Evolutionary conservation across 2,797 vertebrate species (phyloP).

Genomic region (Cephalopachus bancanus): DNA sequence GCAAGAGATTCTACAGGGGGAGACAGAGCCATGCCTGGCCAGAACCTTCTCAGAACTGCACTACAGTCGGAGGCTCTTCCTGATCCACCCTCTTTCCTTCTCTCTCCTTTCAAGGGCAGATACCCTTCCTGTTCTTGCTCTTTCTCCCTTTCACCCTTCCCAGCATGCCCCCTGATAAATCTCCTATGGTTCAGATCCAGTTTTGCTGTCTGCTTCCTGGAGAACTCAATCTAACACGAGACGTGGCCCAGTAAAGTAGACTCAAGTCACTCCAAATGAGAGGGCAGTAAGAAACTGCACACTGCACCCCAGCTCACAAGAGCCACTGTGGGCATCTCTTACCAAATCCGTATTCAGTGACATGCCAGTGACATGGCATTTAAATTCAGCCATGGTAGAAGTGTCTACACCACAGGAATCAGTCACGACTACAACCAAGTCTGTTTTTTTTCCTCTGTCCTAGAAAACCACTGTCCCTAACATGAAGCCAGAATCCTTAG

Average conservation of each 20-base stretch:
- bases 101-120: neutral
- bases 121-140: rapidly evolving
- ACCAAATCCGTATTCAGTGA: rapidly evolving
- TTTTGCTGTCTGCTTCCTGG: neutral
- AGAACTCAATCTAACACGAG: neutral
- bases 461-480: too few species aligned
- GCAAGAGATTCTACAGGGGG: too few species aligned
- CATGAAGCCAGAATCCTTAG: neutral
- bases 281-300: rapidly evolving
- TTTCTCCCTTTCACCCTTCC: neutral
- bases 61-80: rapidly evolving
- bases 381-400: rapidly evolving
- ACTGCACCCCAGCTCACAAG: rapidly evolving
- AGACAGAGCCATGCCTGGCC: neutral
- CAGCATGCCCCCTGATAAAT: rapidly evolving
- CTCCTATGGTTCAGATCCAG: rapidly evolving
- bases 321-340: rapidly evolving
- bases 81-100: too few species aligned
- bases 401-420: neutral
- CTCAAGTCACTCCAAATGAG: rapidly evolving
- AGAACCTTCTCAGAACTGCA: neutral
- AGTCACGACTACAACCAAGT: neutral
- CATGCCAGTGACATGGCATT: too few species aligned
- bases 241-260: too few species aligned
- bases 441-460: neutral